Base-by-base conservation (phyloP, 2,113 vertebrate species). In the Erythrocercus mccallii region DNA sequence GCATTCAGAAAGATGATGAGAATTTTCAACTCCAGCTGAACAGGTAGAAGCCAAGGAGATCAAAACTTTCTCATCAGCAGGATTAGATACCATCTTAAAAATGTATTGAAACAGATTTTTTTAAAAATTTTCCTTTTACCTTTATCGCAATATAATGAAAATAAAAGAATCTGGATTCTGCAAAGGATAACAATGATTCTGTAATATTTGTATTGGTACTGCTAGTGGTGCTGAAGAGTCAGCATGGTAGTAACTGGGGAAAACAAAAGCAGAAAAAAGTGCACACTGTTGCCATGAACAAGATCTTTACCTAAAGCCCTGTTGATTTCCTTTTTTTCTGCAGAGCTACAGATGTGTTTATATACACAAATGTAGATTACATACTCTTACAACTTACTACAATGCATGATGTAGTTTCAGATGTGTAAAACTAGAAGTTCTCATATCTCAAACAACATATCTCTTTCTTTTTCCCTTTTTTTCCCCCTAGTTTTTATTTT, bases 391-490 rank as follows among this genome's bases (percentile, higher is more conserved):
- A 24, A 12, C 8, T 69, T 85, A 25, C 56, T 61, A 38, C 45
- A 90, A 53, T 14, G 11, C 3, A 22, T 69, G 4, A 3, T 57
- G 8, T 38, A 38, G 10, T 10, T 92, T 35, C 6, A 78, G 30
- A 33, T 24, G 44, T 8, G 10, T 86, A 73, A 72, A 88, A 66
- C 15, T 40, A 77, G 70, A 68, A n/a, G 6, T 48, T 35, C 13
- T 73, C 4, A 6, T 37, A 38, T 18, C 13, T 60, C 33, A 51
- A 74, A n/a, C 3, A 37, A 30, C 3, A 7, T 35, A 28, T n/a
- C 12, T 40, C 0, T 33, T 35, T 11, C 0, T 6, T 38, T 27
- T 31, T 33, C 18, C 18, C 5, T 40, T 24, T 35, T n/a, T n/a
- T 37, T 33, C 2, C 0, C 0, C 11, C 19, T 21, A 4, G 4